Conservation (phyloP, 2,888 invertebrate genomes). For the Microctonus hyperodae region DNA sequence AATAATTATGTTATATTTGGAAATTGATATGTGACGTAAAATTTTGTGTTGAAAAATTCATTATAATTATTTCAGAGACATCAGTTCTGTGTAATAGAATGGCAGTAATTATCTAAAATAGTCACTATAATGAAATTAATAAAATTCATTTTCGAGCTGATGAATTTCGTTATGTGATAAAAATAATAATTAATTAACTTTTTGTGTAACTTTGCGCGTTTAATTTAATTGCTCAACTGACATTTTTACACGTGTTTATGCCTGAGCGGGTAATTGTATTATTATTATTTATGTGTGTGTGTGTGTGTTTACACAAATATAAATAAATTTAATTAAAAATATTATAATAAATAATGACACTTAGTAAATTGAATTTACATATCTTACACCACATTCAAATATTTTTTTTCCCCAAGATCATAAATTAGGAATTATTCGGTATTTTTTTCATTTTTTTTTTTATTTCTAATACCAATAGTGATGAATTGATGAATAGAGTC, state of each 20-base stretch:
- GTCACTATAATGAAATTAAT: not conserved
- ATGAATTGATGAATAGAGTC: not conserved
- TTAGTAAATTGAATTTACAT: conserved; percentile 14
- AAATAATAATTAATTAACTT: not conserved
- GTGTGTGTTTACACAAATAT: not conserved
- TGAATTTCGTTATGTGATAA: too few relatives aligned
- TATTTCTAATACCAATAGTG: not conserved
- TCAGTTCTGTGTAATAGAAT: conserved; percentile 10
- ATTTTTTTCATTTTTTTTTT: not conserved
- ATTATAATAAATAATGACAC: conserved; percentile 23
- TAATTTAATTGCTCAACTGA: not conserved
- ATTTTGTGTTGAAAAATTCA: not conserved
- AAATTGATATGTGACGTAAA: conserved; percentile 2
- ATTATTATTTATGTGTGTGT: too few relatives aligned
- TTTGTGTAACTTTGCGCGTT: not conserved
- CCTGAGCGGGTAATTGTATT: too few relatives aligned
- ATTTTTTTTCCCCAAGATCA: too few relatives aligned
- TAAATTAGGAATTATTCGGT: not conserved
- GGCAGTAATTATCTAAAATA: conserved; percentile 19
- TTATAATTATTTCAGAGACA: not conserved
- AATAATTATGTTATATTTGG: too few relatives aligned
- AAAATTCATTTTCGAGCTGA: not conserved
- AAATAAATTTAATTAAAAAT: conserved; percentile 3
- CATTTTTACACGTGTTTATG: too few relatives aligned
- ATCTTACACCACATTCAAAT: conserved; percentile 5